phyloP scores from a whole-genome alignment of 2,113 vertebrate species.

The Carassius gibelio region DNA sequence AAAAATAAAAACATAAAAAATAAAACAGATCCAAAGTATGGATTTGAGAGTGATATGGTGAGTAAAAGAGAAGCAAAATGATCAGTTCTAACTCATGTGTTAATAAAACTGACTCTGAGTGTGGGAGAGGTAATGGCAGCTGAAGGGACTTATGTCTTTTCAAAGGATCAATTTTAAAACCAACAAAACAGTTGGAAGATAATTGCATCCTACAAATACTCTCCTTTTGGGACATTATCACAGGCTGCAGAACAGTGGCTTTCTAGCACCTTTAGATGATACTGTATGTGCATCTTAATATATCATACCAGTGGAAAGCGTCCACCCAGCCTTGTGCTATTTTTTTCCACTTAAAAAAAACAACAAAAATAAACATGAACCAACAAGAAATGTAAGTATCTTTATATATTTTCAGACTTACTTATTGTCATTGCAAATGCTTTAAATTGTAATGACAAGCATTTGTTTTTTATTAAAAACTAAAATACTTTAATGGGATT shows the following conservation, averaged over 20 bases:
- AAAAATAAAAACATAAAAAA: conserved; percentile 1
- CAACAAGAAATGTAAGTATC: no score
- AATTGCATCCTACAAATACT: background rate
- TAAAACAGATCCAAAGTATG: conserved; percentile 33
- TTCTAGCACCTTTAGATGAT: background rate
- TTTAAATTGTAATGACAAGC: no score
- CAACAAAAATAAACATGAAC: no score
- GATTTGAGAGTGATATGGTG: conserved; percentile 40
- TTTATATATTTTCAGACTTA: no score
- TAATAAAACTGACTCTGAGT: conserved; percentile 39
- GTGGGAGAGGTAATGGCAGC: conserved; percentile 34
- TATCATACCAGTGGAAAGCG: background rate
- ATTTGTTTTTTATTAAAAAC: no score
- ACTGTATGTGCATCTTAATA: background rate
- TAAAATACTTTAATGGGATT: no score
- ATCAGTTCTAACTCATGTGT: conserved; percentile 45
- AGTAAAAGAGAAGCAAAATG: conserved; percentile 48
- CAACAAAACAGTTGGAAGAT: conserved; percentile 29
- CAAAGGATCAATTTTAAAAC: conserved; percentile 29
- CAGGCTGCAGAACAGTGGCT: background rate
- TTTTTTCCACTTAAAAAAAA: no score
- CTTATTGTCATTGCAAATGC: no score
- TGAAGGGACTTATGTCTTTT: conserved; percentile 14
- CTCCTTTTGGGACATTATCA: background rate
- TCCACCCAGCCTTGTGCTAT: background rate